These are phyloP conservation scores for Psilopogon haemacephalus DNA, from an alignment of 2,113 vertebrate genomes.

Conservation along the genomic window DNA sequence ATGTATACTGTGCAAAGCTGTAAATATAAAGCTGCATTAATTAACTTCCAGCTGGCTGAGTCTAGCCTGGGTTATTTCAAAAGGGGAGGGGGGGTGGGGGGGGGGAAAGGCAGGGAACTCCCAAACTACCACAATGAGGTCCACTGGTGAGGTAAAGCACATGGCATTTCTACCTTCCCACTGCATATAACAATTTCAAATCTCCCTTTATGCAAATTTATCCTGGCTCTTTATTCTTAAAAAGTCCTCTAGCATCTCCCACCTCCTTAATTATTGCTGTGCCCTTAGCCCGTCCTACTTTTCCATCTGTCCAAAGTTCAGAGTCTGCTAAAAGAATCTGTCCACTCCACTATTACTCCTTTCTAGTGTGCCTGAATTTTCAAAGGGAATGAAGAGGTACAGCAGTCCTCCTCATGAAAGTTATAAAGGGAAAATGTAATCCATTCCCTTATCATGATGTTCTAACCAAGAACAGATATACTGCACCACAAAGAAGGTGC, in stretches of 20 bases:
- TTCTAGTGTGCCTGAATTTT: neutral
- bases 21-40: too few species aligned
- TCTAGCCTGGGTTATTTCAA: too few species aligned
- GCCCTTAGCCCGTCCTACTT: neutral
- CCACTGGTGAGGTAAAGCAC: neutral
- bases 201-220: neutral
- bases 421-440: neutral
- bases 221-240: neutral
- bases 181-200: neutral
- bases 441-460: neutral
- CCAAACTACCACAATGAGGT: too few species aligned
- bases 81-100: too few species aligned
- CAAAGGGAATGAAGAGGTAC: neutral
- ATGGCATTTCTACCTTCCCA: fast-evolving
- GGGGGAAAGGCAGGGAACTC: too few species aligned
- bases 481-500: neutral
- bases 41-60: too few species aligned
- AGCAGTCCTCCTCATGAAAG: neutral
- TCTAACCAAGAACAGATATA: neutral
- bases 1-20: too few species aligned
- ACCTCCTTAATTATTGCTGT: neutral
- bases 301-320: neutral
- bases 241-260: neutral
- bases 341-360: neutral
- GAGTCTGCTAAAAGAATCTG: neutral